These are phyloP conservation scores for Trinectes maculatus DNA, from an alignment of 2,113 vertebrate species.

Conservation along the genomic window DNA sequence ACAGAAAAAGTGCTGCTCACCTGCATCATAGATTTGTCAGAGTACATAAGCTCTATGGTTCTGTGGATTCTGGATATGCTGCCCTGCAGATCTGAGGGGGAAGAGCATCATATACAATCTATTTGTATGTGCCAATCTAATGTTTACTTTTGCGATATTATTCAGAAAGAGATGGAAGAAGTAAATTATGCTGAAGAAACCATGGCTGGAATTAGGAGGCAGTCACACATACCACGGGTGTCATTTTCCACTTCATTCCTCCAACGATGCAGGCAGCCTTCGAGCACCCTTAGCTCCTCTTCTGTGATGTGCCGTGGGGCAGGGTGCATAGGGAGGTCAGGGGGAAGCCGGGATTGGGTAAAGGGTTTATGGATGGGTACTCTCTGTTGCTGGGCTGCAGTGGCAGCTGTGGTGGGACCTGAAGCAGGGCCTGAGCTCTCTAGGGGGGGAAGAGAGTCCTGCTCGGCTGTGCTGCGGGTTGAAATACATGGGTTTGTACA, in stretches of 20 bases:
- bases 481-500: background rate
- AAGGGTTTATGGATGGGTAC: constrained; percentile 94
- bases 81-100: constrained; percentile 90
- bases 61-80: constrained; percentile 96
- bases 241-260: constrained; percentile 98
- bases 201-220: background rate
- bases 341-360: constrained; percentile 94
- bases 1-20: constrained; percentile 73
- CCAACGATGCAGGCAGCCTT: constrained; percentile 96
- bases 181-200: background rate
- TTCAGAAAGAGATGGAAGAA: background rate
- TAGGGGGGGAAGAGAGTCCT: constrained; percentile 78
- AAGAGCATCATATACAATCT: background rate
- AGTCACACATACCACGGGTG: constrained; percentile 85
- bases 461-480: constrained; percentile 85
- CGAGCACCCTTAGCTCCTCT: constrained; percentile 93
- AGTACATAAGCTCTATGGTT: constrained; percentile 97
- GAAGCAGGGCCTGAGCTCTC: constrained; percentile 82
- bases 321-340: constrained; percentile 95
- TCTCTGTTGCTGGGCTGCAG: constrained; percentile 82
- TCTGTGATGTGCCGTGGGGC: constrained; percentile 95
- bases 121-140: background rate
- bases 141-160: background rate
- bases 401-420: constrained; percentile 75
- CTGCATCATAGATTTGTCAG: constrained; percentile 97